phyloP scores from a whole-genome alignment of 23 tunicate species.

The Clavelina lepadiformis region DNA sequence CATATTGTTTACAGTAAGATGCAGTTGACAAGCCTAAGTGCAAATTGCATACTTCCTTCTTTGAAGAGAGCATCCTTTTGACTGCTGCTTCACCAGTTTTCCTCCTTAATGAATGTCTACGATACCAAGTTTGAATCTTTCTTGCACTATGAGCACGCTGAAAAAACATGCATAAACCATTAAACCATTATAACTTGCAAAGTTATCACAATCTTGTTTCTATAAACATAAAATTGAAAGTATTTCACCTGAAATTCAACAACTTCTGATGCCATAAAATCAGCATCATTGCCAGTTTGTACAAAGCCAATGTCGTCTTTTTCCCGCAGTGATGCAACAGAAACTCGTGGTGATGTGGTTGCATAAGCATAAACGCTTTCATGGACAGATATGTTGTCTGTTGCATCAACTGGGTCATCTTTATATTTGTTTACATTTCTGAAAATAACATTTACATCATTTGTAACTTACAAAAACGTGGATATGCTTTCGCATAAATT shows the following conservation, averaged over 20 bases:
- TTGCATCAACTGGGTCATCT: background rate
- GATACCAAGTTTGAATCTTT: constrained; percentile 59
- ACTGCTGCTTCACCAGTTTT: constrained; percentile 53
- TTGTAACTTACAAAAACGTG: no score
- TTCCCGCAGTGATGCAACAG: no score
- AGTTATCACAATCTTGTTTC: background rate
- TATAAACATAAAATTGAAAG: no score
- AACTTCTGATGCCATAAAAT: no score
- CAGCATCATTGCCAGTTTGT: no score
- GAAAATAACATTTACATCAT: no score
- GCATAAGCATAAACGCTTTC: background rate
- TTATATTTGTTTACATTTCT: constrained; percentile 35
- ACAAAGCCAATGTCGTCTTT: no score
- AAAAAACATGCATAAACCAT: background rate
- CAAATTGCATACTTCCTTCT: constrained; percentile 29
- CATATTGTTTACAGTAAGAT: no score
- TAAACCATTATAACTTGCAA: background rate
- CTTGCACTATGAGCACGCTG: constrained; percentile 38
- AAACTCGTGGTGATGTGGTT: background rate
- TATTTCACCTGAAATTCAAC: no score
- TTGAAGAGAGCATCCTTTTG: constrained; percentile 53
- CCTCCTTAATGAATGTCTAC: constrained; percentile 31
- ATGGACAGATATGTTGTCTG: no score
- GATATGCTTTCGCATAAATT: no score
- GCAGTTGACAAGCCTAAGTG: background rate